A percentile compares a stretch with the other conserved stretches of the same genome.
phyloP scores from a whole-genome alignment of 1,140 invertebrate species.

The Lepidurus arcticus region DNA sequence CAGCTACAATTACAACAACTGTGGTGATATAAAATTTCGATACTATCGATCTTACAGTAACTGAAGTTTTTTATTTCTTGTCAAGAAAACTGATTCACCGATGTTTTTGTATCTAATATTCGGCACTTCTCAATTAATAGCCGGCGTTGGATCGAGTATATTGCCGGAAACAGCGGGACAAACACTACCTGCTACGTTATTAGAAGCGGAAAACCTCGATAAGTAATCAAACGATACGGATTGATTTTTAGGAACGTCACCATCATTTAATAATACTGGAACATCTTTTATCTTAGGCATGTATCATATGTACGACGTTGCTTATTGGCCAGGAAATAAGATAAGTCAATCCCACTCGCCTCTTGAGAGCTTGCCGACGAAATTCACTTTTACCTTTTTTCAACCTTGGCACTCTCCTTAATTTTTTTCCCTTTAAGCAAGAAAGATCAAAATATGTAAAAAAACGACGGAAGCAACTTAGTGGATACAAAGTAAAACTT shows the following conservation, averaged over 20 bases:
- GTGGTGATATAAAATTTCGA: conserved; percentile 21
- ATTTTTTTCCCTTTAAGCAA: no score
- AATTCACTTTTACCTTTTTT: no score
- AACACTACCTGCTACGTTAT: conserved; percentile 39
- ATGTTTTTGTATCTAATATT: conserved; percentile 34
- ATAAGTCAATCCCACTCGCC: no score
- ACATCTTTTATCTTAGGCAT: no score
- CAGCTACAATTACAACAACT: conserved; percentile 30
- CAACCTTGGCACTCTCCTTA: no score
- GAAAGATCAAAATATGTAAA: no score
- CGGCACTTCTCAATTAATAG: conserved; percentile 36
- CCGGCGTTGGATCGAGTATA: conserved; percentile 33
- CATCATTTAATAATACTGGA: neutral
- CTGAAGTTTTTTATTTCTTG: neutral
- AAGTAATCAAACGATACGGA: conserved; percentile 27
- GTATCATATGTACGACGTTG: no score
- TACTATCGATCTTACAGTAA: neutral
- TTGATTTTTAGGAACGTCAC: neutral
- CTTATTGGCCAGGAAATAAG: no score
- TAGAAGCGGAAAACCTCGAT: conserved; percentile 38
- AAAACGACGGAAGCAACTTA: no score
- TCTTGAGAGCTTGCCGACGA: no score
- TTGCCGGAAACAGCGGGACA: conserved; percentile 40
- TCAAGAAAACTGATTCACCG: neutral
- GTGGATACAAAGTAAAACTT: no score